Percentiles rank a stretch among this genome's conserved stretches.
These are phyloP conservation scores for Eristalinus aeneus DNA, from an alignment of 2,888 invertebrate genomes.

Conservation along the genomic window DNA sequence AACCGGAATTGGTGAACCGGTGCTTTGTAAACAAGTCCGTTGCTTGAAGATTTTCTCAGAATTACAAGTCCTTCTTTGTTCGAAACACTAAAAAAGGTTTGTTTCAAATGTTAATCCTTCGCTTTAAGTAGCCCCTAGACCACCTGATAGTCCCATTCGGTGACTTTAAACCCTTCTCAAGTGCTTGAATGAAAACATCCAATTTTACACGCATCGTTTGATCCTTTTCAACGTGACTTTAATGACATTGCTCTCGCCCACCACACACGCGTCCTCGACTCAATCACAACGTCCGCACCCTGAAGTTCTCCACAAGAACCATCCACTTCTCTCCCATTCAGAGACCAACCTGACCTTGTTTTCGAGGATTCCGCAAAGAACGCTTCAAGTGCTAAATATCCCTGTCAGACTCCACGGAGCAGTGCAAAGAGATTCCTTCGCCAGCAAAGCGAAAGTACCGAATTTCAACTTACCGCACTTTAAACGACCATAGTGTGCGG, in stretches of 20 bases:
- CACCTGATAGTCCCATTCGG: neutral
- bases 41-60: too few relatives aligned
- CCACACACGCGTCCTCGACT: neutral
- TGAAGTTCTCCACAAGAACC: neutral
- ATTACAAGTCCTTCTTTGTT: too few relatives aligned
- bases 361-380: neutral
- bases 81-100: too few relatives aligned
- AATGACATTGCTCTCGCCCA: neutral
- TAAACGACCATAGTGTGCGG: neutral
- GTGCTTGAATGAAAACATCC: neutral
- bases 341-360: neutral
- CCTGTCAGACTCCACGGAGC: neutral
- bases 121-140: neutral
- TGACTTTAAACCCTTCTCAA: neutral
- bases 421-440: neutral
- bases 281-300: neutral
- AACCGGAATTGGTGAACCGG: too few relatives aligned
- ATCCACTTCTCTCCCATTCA: neutral
- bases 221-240: neutral
- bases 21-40: too few relatives aligned
- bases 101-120: too few relatives aligned
- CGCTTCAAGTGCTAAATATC: neutral
- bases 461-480: conserved; percentile 12
- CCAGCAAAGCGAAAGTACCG: neutral
- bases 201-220: neutral